Conservation (phyloP, 2,888 invertebrate species). For the Therioaphis trifolii region DNA sequence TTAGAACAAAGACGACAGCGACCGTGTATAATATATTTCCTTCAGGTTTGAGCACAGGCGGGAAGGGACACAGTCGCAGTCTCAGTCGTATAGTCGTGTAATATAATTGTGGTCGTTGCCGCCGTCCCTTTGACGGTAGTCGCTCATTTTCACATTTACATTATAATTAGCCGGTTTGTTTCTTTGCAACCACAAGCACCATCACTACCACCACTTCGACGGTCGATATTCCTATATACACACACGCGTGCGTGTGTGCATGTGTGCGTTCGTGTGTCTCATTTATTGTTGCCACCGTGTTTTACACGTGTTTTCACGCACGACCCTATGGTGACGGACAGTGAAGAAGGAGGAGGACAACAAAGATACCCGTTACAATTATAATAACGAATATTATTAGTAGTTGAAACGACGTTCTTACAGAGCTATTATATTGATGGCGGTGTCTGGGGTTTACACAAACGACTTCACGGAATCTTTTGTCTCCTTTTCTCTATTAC, state of each 20-base stretch:
- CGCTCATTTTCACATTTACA: constrained; percentile 62
- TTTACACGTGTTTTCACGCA: constrained; percentile 59
- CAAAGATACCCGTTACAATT: constrained; percentile 41
- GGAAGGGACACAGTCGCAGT: neutral
- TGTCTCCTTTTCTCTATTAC: neutral
- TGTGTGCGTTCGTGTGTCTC: constrained; percentile 5
- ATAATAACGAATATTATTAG: constrained; percentile 49
- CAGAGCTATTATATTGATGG: neutral
- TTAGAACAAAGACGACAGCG: constrained; percentile 48
- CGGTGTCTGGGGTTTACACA: constrained; percentile 49
- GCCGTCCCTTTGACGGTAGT: constrained; percentile 60
- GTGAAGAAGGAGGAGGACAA: neutral
- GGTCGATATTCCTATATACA: neutral
- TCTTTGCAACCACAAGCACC: constrained; percentile 37
- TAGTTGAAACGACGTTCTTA: neutral
- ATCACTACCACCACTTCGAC: neutral
- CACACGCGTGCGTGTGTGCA: neutral
- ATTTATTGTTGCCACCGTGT: constrained; percentile 45
- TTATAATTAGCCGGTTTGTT: constrained; percentile 62
- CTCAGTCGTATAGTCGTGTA: constrained; percentile 28
- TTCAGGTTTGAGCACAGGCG: constrained; percentile 22
- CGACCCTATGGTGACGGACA: neutral
- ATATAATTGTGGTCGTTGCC: constrained; percentile 56
- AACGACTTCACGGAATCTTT: constrained; percentile 17
- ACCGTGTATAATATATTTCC: constrained; percentile 33